phyloP scores from a whole-genome alignment of 2,888 invertebrate species.

The Tinea semifulvella region DNA sequence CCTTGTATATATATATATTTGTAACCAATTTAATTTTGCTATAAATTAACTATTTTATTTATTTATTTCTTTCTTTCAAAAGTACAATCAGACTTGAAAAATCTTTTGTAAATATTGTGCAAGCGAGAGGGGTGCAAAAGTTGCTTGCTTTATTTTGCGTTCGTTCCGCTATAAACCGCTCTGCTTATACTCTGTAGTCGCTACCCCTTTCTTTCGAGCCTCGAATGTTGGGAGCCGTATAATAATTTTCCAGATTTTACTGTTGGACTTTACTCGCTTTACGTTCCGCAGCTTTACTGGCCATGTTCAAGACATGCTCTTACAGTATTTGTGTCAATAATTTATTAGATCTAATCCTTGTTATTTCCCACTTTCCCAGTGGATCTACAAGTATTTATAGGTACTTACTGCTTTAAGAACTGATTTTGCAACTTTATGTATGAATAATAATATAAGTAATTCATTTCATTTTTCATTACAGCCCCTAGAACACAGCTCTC shows the following conservation, averaged over 20 bases:
- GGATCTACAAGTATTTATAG: not conserved
- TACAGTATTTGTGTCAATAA: slow-evolving; percentile 3
- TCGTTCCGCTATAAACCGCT: not conserved
- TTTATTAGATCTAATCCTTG: slow-evolving; percentile 1
- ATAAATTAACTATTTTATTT: no score
- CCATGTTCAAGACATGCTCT: slow-evolving; percentile 9
- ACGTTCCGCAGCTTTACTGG: slow-evolving; percentile 10
- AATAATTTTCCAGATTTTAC: slow-evolving; percentile 13
- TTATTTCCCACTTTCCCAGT: not conserved
- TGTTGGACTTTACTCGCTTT: slow-evolving; percentile 13
- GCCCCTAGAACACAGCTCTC: no score
- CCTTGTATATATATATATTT: no score
- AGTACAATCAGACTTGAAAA: no score
- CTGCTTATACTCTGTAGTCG: not conserved
- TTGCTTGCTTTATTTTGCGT: no score
- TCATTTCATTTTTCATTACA: no score
- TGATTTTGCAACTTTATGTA: not conserved
- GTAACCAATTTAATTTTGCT: no score
- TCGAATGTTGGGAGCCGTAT: slow-evolving; percentile 10
- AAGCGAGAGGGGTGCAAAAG: no score
- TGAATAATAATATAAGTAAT: not conserved
- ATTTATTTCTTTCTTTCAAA: no score
- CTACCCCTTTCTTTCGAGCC: not conserved
- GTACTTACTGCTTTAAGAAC: not conserved
- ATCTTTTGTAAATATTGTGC: no score